These are phyloP conservation scores for Leuciscus waleckii DNA, from an alignment of 2,797 vertebrate species.

Conservation along the genomic window DNA sequence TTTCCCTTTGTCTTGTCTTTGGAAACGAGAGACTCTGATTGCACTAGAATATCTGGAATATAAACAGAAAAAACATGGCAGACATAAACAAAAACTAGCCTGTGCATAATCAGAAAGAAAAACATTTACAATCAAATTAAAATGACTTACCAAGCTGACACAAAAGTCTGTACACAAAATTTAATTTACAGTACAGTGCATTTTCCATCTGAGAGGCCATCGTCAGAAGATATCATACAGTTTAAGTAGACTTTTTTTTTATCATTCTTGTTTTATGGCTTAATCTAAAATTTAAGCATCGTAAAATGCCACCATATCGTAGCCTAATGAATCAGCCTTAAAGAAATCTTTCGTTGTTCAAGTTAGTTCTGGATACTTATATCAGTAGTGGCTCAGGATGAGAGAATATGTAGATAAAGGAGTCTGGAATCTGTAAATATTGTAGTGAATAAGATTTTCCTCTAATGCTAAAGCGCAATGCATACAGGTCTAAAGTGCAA, in stretches of 20 bases:
- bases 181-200: slow-evolving; percentile 43
- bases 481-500: slow-evolving; percentile 62
- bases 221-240: background rate
- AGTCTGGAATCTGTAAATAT: slow-evolving; percentile 45
- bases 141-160: background rate
- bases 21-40: background rate
- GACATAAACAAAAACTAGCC: background rate
- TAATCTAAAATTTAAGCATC: slow-evolving; percentile 10
- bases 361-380: slow-evolving; percentile 1
- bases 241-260: slow-evolving; percentile 14
- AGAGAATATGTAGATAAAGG: background rate
- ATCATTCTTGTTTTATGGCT: slow-evolving; percentile 28
- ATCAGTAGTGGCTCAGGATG: background rate
- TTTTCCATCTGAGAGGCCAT: slow-evolving; percentile 27
- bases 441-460: slow-evolving; percentile 28
- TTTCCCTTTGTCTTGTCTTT: background rate
- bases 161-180: slow-evolving; percentile 30
- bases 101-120: background rate
- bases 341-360: background rate
- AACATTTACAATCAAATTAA: background rate
- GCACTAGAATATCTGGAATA: background rate
- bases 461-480: slow-evolving; percentile 58
- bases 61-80: background rate
- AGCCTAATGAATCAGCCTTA: background rate
- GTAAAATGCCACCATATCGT: background rate